These are phyloP conservation scores for Manis javanica DNA, from an alignment of 2,797 vertebrate species.

Conservation along the genomic window DNA sequence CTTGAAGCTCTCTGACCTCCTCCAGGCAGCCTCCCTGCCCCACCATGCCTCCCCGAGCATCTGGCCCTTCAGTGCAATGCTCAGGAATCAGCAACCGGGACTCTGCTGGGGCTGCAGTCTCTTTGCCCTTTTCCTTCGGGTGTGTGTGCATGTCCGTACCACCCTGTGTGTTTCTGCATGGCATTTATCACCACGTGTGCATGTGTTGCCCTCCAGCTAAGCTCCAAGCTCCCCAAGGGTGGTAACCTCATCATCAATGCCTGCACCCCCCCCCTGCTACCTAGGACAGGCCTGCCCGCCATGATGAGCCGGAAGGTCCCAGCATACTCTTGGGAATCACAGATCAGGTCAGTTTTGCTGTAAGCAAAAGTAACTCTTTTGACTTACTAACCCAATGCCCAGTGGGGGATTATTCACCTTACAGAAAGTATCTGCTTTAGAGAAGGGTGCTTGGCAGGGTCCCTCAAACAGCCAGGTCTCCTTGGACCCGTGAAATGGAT, in stretches of 20 bases:
- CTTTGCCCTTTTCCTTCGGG: background rate
- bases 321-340: background rate
- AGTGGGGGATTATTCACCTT: too few relatives aligned
- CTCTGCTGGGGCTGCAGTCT: background rate
- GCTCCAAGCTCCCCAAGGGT: background rate
- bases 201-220: background rate
- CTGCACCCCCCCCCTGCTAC: background rate
- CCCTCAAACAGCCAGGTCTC: background rate
- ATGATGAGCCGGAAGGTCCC: background rate
- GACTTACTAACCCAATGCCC: background rate
- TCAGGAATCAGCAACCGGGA: background rate
- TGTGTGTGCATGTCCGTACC: accelerated
- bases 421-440: background rate
- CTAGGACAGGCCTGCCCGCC: background rate
- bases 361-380: background rate
- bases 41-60: background rate
- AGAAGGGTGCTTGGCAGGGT: background rate
- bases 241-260: accelerated
- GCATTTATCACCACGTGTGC: background rate
- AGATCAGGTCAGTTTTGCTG: background rate
- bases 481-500: background rate
- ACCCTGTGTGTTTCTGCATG: background rate
- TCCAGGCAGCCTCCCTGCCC: background rate
- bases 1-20: background rate
- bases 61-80: background rate